Base-by-base conservation (phyloP, 2,888 invertebrate genomes). In the Scaptomyza flava region DNA sequence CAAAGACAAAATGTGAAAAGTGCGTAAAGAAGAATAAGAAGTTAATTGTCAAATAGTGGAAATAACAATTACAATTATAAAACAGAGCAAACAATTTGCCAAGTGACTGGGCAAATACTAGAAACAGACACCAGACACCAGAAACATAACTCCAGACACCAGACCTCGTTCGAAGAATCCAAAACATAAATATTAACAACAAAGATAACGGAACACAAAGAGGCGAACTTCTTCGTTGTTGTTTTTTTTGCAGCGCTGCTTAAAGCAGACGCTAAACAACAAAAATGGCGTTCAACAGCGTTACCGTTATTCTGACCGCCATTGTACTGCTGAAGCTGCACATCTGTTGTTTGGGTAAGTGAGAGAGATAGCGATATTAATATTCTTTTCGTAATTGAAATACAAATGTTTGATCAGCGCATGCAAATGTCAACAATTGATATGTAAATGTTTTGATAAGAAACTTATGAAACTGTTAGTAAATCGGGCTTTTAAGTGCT, bases 301-400 rank as follows among this genome's bases (percentile, higher is more conserved):
- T 58, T 52, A 64, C 68, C 70, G 70, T 71, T 77, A 73, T 60
- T 36, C 33, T 58, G 42, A 38, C 51, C 31, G 59, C 59, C 63
- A 63, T 77, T 70, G 47, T 80, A 67, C 20, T 68, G 34, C 53
- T 68, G 57, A 56, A 63, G 51, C 69, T 67, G 51, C 65, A 58
- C 61, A 75, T 57, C 71, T 79, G 79, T 57, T 79, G 79, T 57
- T 56, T 72, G 72, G 89, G 84, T 85, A 65, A 85, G 84, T 83
- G 78, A n/a, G 36, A 3, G 20, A 43, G 46, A 58, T 33, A 46
- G n/a, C 43, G 38, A 50, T n/a, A 48, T 20, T 6, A 1, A 33
- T 12, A 17, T 12, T n/a, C 42, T 34, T 56, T 56, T 56, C 50
- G 47, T 68, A 67, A 72, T 71, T 71, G 54, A 53, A 53, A 54